Conservation (phyloP, 2,113 vertebrate genomes). For the Plestiodon gilberti region DNA sequence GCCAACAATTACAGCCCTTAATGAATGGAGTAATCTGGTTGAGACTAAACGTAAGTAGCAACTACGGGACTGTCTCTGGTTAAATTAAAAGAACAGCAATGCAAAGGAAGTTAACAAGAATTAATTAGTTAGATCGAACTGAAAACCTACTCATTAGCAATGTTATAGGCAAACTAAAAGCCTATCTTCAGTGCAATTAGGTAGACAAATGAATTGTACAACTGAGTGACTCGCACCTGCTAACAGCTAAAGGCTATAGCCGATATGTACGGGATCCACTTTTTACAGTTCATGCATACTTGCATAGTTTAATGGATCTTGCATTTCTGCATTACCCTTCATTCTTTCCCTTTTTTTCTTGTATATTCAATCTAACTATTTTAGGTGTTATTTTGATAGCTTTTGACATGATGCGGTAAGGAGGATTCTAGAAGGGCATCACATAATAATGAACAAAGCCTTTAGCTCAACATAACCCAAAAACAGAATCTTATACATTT, state of each 20-base stretch:
- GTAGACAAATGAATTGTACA: slow-evolving; percentile 92
- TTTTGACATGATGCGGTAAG: slow-evolving; percentile 26
- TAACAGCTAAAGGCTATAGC: slow-evolving; percentile 83
- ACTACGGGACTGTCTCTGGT: slow-evolving; percentile 81
- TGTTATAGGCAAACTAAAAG: slow-evolving; percentile 89
- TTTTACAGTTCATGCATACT: slow-evolving; percentile 88
- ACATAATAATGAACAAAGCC: slow-evolving; percentile 6
- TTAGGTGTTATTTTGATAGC: slow-evolving; percentile 43
- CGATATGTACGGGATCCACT: slow-evolving; percentile 77
- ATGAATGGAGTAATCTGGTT: slow-evolving; percentile 88
- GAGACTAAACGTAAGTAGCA: slow-evolving; percentile 82
- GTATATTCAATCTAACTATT: slow-evolving; percentile 70
- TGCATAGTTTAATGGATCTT: slow-evolving; percentile 86
- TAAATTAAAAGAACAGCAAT: slow-evolving; percentile 87
- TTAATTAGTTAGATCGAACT: slow-evolving; percentile 90
- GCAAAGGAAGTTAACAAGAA: slow-evolving; percentile 89
- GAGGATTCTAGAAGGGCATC: slow-evolving; percentile 2
- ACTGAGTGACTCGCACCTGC: slow-evolving; percentile 89
- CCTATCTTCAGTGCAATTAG: slow-evolving; percentile 91
- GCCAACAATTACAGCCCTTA: slow-evolving; percentile 86
- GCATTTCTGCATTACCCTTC: slow-evolving; percentile 75
- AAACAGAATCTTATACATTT: slow-evolving; percentile 31
- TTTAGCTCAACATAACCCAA: slow-evolving; percentile 39
- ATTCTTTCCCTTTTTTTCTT: slow-evolving; percentile 74
- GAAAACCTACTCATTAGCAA: slow-evolving; percentile 89